Percentiles rank a stretch among this genome's conserved stretches.
These are phyloP conservation scores for Poecilus cupreus DNA, from an alignment of 2,888 invertebrate genomes.

Conservation along the genomic window DNA sequence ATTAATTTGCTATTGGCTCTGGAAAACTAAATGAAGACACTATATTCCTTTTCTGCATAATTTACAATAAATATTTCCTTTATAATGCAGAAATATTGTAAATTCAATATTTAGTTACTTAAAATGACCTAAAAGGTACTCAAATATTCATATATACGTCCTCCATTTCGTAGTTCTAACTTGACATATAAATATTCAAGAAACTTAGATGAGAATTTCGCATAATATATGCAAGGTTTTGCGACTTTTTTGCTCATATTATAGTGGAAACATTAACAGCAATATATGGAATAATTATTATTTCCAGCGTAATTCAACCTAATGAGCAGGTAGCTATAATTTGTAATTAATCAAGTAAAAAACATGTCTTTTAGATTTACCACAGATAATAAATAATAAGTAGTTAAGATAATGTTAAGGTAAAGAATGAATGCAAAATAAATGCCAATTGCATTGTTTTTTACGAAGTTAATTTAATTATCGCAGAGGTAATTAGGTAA, in stretches of 20 bases:
- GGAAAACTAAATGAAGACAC: too few species aligned
- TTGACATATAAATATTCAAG: too few species aligned
- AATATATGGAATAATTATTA: conserved; percentile 53
- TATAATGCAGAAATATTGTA: too few species aligned
- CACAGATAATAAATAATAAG: conserved; percentile 58
- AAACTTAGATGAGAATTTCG: background rate
- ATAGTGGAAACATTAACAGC: conserved; percentile 40
- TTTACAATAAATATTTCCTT: too few species aligned
- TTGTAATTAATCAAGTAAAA: conserved; percentile 57
- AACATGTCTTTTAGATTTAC: conserved; percentile 51
- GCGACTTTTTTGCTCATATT: conserved; percentile 17
- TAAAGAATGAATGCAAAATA: conserved; percentile 9
- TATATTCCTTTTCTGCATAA: too few species aligned
- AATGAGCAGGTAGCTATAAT: conserved; percentile 54
- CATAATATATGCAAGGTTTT: background rate
- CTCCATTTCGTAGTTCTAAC: too few species aligned
- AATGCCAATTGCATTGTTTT: background rate
- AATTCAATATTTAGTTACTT: too few species aligned
- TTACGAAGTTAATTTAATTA: background rate
- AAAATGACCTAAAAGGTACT: too few species aligned
- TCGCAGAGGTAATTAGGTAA: background rate
- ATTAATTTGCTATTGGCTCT: too few species aligned
- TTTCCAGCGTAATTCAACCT: conserved; percentile 44
- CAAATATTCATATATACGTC: too few species aligned
- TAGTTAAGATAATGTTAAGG: conserved; percentile 31